Evolutionary conservation across 2,113 vertebrate genomes (phyloP).

Genomic region (Typhlomys cinereus): DNA sequence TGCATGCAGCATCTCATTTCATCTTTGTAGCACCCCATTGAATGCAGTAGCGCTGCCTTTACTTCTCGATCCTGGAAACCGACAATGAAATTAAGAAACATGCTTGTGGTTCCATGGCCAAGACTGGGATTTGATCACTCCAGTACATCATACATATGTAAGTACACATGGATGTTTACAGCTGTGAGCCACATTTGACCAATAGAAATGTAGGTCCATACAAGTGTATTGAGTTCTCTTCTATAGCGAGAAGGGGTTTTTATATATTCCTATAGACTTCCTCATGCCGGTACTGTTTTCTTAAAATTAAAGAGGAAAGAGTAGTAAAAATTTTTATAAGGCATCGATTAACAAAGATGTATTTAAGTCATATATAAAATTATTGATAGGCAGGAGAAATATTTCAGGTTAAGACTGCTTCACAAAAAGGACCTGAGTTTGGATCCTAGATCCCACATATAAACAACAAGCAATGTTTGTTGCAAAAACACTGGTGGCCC

Average conservation of each 20-base stretch:
- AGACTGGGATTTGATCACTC: neutral
- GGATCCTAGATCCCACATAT: too few relatives aligned
- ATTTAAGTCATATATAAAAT: conserved; percentile 22
- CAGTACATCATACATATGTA: neutral
- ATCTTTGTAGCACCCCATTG: neutral
- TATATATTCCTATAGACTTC: neutral
- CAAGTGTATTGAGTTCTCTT: neutral
- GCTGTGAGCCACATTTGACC: neutral
- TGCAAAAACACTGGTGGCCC: too few relatives aligned
- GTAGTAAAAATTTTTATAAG: neutral
- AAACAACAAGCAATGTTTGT: too few relatives aligned
- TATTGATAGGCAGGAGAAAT: too few relatives aligned
- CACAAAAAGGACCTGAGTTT: too few relatives aligned
- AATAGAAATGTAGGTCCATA: neutral
- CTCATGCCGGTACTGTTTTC: conserved; percentile 36
- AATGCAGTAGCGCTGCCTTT: neutral
- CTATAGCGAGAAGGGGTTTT: neutral
- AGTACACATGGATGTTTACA: neutral
- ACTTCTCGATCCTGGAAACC: conserved; percentile 4
- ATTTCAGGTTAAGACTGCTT: too few relatives aligned
- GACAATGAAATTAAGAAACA: neutral
- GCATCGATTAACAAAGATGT: neutral
- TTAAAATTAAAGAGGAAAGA: neutral
- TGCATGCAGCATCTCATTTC: neutral
- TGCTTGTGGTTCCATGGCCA: neutral